Evolutionary conservation across 1,140 invertebrate genomes (phyloP), one percentile per base, ranked within the genome.

Genomic region (Neotoxoptera formosana): DNA sequence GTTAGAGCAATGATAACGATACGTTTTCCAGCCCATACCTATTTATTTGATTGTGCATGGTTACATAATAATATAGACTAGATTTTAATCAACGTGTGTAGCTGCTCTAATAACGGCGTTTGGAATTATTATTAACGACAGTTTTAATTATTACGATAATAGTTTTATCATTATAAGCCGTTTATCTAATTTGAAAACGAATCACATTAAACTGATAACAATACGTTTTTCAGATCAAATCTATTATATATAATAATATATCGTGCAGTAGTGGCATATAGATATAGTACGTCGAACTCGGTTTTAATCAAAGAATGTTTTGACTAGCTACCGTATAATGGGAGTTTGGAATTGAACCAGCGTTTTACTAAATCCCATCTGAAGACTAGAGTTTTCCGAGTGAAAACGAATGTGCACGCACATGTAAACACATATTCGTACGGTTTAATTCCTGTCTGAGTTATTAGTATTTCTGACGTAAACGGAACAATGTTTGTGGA

Each of bases 401-500:
- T 45, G 83, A 86, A 86, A 86, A 47, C 23, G 1, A 86, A 41
- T 41, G 23, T 84, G 36, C 41, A 25, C 8, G 36, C 21, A 36
- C 83, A 84, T 36, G 23, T 45, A 41, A 36, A 41, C n/a, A 23
- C 21, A 86, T 30, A 47, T 86, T 86, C 23, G 83, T 41, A 47
- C 41, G 83, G 83, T 86, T 25, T 87, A 87, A 87, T 48, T 87
- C 7, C 25, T n/a, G 45, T 87, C 25, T 48, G 84, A 87, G 34
- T 47, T 48, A 87, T 87, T 87, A 87, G 84, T 87, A 87, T 87
- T 87, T 7, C 45, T 47, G 84, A 87, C 17, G 30, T 48, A 48
- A n/a, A 36, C n/a, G 2, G 30, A 87, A 87, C 25, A 87, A 48
- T 48, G 23, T 25, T 47, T 30, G 41, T 30, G 36, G 23, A 45